Evolutionary conservation across 2,113 vertebrate genomes (phyloP).

Genomic region (Boleophthalmus pectinirostris): DNA sequence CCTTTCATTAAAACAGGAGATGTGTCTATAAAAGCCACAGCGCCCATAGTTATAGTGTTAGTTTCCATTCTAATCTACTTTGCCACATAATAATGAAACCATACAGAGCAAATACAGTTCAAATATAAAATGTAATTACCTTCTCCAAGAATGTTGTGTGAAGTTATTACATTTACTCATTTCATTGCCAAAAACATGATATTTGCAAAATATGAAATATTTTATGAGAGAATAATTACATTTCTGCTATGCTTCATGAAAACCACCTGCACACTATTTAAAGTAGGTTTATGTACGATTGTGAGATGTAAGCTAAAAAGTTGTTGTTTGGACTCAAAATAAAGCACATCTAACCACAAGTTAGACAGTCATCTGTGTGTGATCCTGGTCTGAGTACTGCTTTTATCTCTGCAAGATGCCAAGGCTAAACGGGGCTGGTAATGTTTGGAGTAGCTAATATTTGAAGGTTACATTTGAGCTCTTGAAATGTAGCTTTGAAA

Average conservation of each 20-base stretch:
- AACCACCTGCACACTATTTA: not conserved
- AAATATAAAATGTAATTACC: not conserved
- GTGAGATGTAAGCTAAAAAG: not conserved
- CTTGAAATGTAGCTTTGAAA: not conserved
- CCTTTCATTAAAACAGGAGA: constrained; percentile 54
- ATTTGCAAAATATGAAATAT: no score
- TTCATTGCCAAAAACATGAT: not conserved
- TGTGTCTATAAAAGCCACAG: constrained; percentile 41
- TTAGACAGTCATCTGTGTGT: not conserved
- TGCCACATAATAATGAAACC: not conserved
- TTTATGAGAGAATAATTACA: not conserved
- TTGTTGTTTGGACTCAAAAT: not conserved
- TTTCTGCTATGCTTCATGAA: not conserved
- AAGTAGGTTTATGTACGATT: not conserved
- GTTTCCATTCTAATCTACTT: constrained; percentile 14
- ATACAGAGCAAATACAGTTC: not conserved
- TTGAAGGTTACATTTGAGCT: not conserved
- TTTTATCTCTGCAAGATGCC: not conserved
- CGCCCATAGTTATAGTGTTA: constrained; percentile 5
- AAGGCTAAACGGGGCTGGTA: not conserved
- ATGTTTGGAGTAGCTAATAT: not conserved
- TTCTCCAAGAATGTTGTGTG: not conserved
- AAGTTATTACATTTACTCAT: not conserved
- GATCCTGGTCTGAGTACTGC: not conserved
- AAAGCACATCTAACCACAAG: not conserved